Base-by-base conservation (phyloP, 2,888 invertebrate genomes). In the Tetrapedia diversipes region DNA sequence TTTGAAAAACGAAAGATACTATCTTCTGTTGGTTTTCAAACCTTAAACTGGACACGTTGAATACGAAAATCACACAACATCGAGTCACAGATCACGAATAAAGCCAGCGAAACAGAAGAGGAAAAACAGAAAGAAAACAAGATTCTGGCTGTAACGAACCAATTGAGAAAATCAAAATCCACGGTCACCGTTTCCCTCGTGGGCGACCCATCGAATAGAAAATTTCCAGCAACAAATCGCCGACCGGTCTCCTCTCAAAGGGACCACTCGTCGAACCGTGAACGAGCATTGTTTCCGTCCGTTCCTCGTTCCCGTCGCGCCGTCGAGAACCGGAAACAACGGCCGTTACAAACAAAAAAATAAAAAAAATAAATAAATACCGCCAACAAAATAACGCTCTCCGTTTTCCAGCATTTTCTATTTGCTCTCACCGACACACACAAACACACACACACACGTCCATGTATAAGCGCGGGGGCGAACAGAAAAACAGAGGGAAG, bases 201-300 rank as follows among this genome's bases (percentile, higher is more conserved):
- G n/a, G 24, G 0, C 16, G 2, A 29, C 32, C 24, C n/a, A 51
- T 51, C 39, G 41, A 32, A 11, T 34, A 24, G 47, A 47, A 29
- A 63, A 27, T 47, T 47, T 41, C 32, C 6, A 10, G 19, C 11
- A 47, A 61, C 27, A 56, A 73, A 54, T n/a, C 49, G 51, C 8
- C 49, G 14, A n/a, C 2, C 41, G 29, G 29, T 3, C 22, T 4
- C 16, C 39, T 27, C 24, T 27, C n/a, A 56, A 53, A 51, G 41
- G 32, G n/a, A 32, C 22, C 45, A 34, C 39, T 47, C 45, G 57
- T 45, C 24, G n/a, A 53, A 45, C 57, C 19, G 74, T 59, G 57
- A 64, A 47, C 64, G 53, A 45, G 56, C 74, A 45, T 73, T 57
- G 64, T 74, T 56, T 34, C 53, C 27, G 16, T 16, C 29, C 11